Evolutionary conservation across 1,140 invertebrate genomes (phyloP), one percentile per base, ranked within the genome.

Genomic region (Drosophila bocqueti): DNA sequence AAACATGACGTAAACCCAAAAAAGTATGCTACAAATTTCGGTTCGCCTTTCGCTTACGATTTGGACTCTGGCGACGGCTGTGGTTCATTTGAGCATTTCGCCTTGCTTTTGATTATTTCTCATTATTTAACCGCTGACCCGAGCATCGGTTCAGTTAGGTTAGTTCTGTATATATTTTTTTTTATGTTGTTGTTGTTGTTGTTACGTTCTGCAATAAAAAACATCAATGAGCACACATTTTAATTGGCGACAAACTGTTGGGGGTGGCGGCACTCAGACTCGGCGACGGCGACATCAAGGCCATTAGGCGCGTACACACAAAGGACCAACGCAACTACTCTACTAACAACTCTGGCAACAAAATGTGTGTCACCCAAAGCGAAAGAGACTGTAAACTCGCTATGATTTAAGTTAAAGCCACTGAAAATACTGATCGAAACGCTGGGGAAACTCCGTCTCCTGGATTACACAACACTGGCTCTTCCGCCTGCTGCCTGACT

Each of bases 1-100:
- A 85, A 90, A 85, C 78, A 89, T 89, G 85, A 89, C 85, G 85
- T 89, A 90, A 89, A 89, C 85, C 81, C 71, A 73, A 71, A 90
- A 87, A 86, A 87, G 75, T 86, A 83, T 83, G 76, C 83, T 76
- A 66, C 59, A 40, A 54, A 79, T 61, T 81, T 84, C 36, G 21
- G 50, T 40, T 76, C 46, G 54, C 40, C 61, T 72, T 43, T 73
- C 67, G 45, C 50, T 64, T 60, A 54, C 66, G 57, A 45, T 63
- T 60, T 34, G 31, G 43, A 31, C 49, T 66, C 68, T 60, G 73
- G 46, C 46, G 50, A 58, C 63, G 50, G n/a, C 63, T 42, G 63
- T 52, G 74, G 40, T 66, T 50, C 54, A 47, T 34, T 65, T 62
- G 16, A 52, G 50, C 50, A 52, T 21, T 52, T 31, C 29, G 50